Conservation (phyloP, 2,888 invertebrate species). For the Chaetogeoica ovagalla region DNA sequence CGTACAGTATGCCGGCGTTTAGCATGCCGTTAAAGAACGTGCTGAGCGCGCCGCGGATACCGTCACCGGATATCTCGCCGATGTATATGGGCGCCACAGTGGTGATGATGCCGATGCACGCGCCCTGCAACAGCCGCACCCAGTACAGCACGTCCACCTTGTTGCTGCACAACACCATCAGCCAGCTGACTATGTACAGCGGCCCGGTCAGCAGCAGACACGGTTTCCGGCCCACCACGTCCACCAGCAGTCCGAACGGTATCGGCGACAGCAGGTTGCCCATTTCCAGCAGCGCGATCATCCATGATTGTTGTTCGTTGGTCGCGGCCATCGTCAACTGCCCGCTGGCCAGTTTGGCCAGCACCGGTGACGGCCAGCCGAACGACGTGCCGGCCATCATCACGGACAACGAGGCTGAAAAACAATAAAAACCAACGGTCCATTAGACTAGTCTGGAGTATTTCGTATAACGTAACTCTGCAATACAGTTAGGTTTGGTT, state of each 20-base stretch:
- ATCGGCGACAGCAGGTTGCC: slow-evolving; percentile 57
- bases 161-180: slow-evolving; percentile 55
- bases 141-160: slow-evolving; percentile 55
- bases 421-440: not conserved
- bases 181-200: slow-evolving; percentile 56
- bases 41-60: slow-evolving; percentile 56
- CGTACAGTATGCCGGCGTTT: slow-evolving; percentile 54
- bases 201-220: slow-evolving; percentile 56
- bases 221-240: slow-evolving; percentile 56
- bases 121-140: slow-evolving; percentile 56
- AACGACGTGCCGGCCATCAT: slow-evolving; percentile 54
- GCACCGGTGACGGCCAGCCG: slow-evolving; percentile 54
- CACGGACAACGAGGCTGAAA: slow-evolving; percentile 53
- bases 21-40: slow-evolving; percentile 57
- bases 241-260: slow-evolving; percentile 56
- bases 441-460: too few relatives aligned
- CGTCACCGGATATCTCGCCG: slow-evolving; percentile 56
- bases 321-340: slow-evolving; percentile 25
- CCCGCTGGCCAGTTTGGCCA: slow-evolving; percentile 32
- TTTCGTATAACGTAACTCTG: too few relatives aligned
- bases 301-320: slow-evolving; percentile 56
- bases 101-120: slow-evolving; percentile 56
- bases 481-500: too few relatives aligned
- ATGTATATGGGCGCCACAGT: slow-evolving; percentile 56
- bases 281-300: slow-evolving; percentile 56